Base-by-base conservation (phyloP, 2,888 invertebrate genomes). In the Mimas tiliae region DNA sequence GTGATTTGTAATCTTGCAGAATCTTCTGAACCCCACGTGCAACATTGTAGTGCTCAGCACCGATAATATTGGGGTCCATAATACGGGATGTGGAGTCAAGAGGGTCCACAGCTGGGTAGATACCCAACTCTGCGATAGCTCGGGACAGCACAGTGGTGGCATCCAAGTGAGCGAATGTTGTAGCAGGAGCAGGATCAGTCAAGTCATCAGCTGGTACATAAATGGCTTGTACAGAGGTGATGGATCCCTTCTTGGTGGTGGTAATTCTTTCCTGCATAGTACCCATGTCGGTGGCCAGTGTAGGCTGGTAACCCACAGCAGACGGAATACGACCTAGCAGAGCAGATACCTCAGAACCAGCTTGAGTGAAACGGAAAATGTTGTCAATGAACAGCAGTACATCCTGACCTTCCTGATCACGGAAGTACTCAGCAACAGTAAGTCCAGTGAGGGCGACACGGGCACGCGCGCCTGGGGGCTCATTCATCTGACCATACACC, bases 401-500 rank as follows among this genome's bases (percentile, higher is more conserved):
- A 91, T 99, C 97, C 87, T 98, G 98, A 75, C 98, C 98, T 88
- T 98, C 98, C 82, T 97, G 95, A 82, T 99, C 98, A 86, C 98
- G 96, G 96, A 98, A 98, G 86, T 98, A 98, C 88, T 98, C 98
- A 50, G 98, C 98, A 51, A 98, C 98, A 34, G 98, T 98, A 71
- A 99, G 94, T 71, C 98, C 98, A 72, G 98, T 98, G 69, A 99
- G 93, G 67, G 98, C 98, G 62, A 99, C 98, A 86, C 98, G 96
- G 77, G 98, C 98, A 85, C 98, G 96, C 65, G 98, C 98, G 76
- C 98, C 98, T 68, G 98, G 98, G 53, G 98, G 98, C 93, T 99
- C 98, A 88, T 99, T 98, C 98, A 98, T 98, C 94, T 98, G 98
- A 62, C 98, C 98, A 81, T 98, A 99, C 73, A 98, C 98, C 68